Percentiles rank a stretch among this genome's conserved stretches.
These are phyloP conservation scores for Nephotettix cincticeps DNA, from an alignment of 1,140 invertebrate species.

Conservation along the genomic window DNA sequence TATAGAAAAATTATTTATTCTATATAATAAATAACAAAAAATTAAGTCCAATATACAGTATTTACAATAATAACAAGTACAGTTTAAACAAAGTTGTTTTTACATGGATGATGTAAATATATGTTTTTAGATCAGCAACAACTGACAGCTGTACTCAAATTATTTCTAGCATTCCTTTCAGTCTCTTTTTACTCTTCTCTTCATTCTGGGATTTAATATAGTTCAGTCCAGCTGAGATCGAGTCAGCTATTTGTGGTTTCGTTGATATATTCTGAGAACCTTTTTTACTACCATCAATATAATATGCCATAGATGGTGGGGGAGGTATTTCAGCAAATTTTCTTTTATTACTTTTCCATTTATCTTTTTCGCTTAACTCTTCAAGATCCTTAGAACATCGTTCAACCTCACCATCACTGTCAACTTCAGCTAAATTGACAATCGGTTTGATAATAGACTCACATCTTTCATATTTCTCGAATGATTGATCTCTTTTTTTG, in stretches of 20 bases:
- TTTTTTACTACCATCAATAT: slow-evolving; percentile 46
- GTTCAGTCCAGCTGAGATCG: slow-evolving; percentile 65
- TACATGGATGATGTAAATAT: neutral
- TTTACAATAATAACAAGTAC: no score
- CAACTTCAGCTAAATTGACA: slow-evolving; percentile 15
- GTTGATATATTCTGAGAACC: neutral
- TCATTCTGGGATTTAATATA: slow-evolving; percentile 63
- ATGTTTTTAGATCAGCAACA: neutral
- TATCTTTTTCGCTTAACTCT: no score
- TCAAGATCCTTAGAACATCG: neutral
- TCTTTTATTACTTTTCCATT: slow-evolving; percentile 16
- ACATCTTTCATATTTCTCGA: slow-evolving; percentile 36
- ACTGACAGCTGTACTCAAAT: slow-evolving; percentile 4
- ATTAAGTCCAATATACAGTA: no score
- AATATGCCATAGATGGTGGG: slow-evolving; percentile 62
- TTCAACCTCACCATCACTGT: neutral
- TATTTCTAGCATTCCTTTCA: slow-evolving; percentile 26
- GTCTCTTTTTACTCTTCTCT: slow-evolving; percentile 44
- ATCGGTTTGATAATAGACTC: slow-evolving; percentile 36
- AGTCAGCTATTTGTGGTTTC: slow-evolving; percentile 50
- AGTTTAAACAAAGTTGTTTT: neutral
- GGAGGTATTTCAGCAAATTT: slow-evolving; percentile 59
- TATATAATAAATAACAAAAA: no score
- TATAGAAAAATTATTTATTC: no score
- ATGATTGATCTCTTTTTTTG: slow-evolving; percentile 30